These are phyloP conservation scores for Centruroides sculpturatus DNA, from an alignment of 1,140 invertebrate species.

Conservation along the genomic window DNA sequence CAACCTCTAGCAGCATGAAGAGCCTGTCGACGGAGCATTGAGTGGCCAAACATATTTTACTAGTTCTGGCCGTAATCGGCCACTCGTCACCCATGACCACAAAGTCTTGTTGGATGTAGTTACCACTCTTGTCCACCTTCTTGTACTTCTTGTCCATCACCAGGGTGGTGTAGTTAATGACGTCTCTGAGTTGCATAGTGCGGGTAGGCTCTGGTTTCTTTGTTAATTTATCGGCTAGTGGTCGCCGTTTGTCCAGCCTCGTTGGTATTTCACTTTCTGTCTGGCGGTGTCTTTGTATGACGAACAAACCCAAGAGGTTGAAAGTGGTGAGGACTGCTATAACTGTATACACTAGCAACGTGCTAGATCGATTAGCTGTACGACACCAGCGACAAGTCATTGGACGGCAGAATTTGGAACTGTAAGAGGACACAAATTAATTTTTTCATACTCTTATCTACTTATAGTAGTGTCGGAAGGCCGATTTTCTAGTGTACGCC, in stretches of 20 bases:
- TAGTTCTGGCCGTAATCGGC: not conserved
- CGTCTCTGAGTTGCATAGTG: not conserved
- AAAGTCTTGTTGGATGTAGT: slow-evolving; percentile 13
- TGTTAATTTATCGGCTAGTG: not conserved
- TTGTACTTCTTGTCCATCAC: not conserved
- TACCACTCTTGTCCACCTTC: not conserved
- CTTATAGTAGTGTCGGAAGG: too few relatives aligned
- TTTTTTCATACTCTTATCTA: too few relatives aligned
- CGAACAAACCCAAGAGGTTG: not conserved
- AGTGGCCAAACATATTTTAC: slow-evolving; percentile 57
- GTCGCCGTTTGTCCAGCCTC: not conserved
- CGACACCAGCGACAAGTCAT: too few relatives aligned
- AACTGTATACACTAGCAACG: not conserved
- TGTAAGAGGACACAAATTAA: too few relatives aligned
- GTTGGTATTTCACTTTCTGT: not conserved
- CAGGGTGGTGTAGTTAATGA: not conserved
- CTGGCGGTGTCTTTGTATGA: not conserved
- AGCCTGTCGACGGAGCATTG: slow-evolving; percentile 68
- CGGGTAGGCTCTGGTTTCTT: not conserved
- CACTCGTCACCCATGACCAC: slow-evolving; percentile 13
- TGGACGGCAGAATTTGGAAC: too few relatives aligned
- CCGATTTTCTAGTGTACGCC: too few relatives aligned
- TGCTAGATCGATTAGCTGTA: too few relatives aligned
- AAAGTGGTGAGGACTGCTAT: not conserved
- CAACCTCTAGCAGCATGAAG: slow-evolving; percentile 51